These are phyloP conservation scores for Burhinus bistriatus DNA, from an alignment of 2,113 vertebrate species.

Conservation along the genomic window DNA sequence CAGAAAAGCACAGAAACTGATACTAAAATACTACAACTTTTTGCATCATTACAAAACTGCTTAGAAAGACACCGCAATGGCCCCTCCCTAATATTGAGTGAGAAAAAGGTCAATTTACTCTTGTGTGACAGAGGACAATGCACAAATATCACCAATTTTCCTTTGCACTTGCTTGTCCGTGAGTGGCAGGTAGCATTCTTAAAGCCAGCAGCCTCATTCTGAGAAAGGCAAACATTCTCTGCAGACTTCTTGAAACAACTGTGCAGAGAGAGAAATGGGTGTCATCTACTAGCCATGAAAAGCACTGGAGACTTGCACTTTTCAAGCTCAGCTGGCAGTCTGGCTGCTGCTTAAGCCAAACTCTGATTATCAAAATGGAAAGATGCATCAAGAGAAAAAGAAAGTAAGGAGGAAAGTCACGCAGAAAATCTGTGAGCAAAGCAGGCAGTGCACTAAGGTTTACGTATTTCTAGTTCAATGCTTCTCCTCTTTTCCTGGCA, in stretches of 20 bases:
- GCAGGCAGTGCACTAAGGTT: rapidly evolving
- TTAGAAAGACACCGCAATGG: neutral
- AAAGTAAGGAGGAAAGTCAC: neutral
- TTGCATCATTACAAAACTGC: neutral
- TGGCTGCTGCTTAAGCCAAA: neutral
- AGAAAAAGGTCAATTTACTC: neutral
- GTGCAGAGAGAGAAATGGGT: neutral
- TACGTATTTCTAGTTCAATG: rapidly evolving
- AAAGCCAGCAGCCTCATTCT: neutral
- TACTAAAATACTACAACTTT: neutral
- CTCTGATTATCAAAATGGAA: neutral
- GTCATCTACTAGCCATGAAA: neutral
- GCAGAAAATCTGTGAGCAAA: neutral
- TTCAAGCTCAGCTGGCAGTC: neutral
- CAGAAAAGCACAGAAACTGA: neutral
- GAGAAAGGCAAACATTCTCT: neutral
- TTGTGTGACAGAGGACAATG: neutral
- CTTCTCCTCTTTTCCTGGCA: neutral
- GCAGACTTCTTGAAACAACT: neutral
- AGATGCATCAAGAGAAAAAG: neutral
- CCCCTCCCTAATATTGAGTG: rapidly evolving
- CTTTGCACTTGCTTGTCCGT: neutral
- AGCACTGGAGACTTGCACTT: neutral
- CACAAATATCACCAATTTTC: neutral
- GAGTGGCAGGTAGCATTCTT: neutral